Evolutionary conservation across 1,140 invertebrate genomes (phyloP).

Genomic region (Onthophagus taurus): DNA sequence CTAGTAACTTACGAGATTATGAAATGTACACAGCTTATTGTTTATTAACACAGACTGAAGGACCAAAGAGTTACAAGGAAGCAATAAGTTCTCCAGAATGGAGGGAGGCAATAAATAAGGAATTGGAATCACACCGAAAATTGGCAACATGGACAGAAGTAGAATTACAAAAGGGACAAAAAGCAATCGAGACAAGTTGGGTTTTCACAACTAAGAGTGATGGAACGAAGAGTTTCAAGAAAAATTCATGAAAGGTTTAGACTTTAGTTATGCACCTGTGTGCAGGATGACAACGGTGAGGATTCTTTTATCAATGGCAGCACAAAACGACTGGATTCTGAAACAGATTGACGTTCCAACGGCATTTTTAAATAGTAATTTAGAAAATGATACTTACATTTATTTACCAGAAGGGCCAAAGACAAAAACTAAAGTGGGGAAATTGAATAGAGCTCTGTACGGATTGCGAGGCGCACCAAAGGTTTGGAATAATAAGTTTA

Average conservation of each 20-base stretch:
- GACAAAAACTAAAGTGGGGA: conserved; percentile 7
- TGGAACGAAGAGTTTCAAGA: conserved; percentile 9
- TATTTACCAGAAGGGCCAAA: too few species aligned
- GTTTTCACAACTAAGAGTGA: conserved; percentile 5
- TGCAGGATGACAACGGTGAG: conserved; percentile 10
- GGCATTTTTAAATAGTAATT: conserved; percentile 11
- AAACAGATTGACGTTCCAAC: conserved; percentile 12
- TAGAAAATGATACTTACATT: conserved; percentile 10
- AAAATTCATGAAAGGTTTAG: too few species aligned
- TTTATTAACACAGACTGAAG: background rate
- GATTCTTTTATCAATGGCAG: background rate
- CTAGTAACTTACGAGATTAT: background rate
- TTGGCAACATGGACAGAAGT: conserved; percentile 2
- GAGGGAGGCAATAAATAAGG: conserved; percentile 1
- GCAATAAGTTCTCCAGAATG: conserved; percentile 1
- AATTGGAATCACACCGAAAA: background rate
- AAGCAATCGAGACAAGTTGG: conserved; percentile 1
- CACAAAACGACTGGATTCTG: conserved; percentile 8
- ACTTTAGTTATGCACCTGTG: too few species aligned
- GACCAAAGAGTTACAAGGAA: conserved; percentile 1
- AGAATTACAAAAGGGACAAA: background rate
- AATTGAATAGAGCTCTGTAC: too few species aligned
- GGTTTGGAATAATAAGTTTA: too few species aligned
- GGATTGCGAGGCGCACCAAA: too few species aligned
- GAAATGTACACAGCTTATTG: conserved; percentile 1